A percentile compares a stretch with the other conserved stretches of the same genome.
These are phyloP conservation scores for Phaenicophaeus curvirostris DNA, from an alignment of 2,797 vertebrate genomes.

Conservation along the genomic window DNA sequence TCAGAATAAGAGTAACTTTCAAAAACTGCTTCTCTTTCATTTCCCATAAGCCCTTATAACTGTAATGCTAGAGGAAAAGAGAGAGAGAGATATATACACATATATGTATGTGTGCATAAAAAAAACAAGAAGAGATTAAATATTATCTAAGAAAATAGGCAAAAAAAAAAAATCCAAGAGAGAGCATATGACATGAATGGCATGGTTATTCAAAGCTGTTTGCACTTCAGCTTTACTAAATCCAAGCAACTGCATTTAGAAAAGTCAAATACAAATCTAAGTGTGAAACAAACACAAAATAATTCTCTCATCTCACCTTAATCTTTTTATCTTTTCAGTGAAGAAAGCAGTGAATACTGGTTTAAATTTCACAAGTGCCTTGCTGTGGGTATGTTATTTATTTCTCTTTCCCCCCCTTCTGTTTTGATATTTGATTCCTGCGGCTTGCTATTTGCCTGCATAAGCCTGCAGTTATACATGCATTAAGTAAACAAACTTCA, in stretches of 20 bases:
- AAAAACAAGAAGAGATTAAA: not conserved
- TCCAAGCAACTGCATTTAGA: not conserved
- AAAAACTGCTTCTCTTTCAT: not conserved
- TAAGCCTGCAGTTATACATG: not conserved
- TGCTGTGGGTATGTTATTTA: not conserved
- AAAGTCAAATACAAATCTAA: not conserved
- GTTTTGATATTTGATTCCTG: slow-evolving; percentile 7
- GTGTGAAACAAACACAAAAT: rapidly evolving
- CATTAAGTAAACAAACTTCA: slow-evolving; percentile 33
- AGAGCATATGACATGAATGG: not conserved
- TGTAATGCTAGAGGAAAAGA: not conserved
- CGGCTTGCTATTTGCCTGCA: not conserved
- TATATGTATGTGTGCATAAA: not conserved
- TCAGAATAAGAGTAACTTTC: not conserved
- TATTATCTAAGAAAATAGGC: not conserved
- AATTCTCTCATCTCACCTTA: not conserved
- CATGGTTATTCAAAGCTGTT: not conserved
- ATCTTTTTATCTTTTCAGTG: not conserved
- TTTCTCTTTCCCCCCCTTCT: not conserved
- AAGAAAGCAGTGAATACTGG: not conserved
- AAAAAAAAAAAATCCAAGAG: not conserved
- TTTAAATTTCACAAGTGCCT: not conserved
- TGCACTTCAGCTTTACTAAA: not conserved
- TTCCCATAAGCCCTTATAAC: not conserved
- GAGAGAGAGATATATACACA: rapidly evolving